A percentile compares a stretch with the other conserved stretches of the same genome.
phyloP scores from a whole-genome alignment of 2,888 invertebrate genomes.

The Automeris io region DNA sequence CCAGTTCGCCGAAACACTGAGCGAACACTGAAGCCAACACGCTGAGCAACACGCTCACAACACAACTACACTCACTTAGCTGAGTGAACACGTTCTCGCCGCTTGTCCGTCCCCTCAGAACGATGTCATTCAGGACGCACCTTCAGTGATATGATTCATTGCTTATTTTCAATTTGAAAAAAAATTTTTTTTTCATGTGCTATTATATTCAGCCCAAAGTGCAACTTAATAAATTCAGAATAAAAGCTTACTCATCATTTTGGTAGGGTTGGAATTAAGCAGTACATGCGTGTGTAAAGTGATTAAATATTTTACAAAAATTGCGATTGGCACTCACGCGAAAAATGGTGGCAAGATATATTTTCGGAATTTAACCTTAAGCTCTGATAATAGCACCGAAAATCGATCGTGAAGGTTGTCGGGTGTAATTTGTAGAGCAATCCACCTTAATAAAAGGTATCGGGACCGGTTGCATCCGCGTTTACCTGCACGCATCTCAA shows the following conservation, averaged over 20 bases:
- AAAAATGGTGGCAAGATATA: slow-evolving; percentile 17
- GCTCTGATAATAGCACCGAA: slow-evolving; percentile 18
- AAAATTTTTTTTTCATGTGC: no score
- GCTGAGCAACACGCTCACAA: no score
- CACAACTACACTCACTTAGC: no score
- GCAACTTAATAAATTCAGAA: not conserved
- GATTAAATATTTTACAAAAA: slow-evolving; percentile 40
- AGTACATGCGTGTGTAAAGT: slow-evolving; percentile 35
- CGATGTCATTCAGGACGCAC: no score
- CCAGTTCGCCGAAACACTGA: no score
- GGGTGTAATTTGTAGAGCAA: slow-evolving; percentile 51
- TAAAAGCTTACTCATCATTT: not conserved
- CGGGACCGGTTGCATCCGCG: slow-evolving; percentile 42
- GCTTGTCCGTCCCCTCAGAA: no score
- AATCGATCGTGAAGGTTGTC: slow-evolving; percentile 18
- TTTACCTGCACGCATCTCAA: slow-evolving; percentile 56
- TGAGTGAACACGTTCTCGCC: no score
- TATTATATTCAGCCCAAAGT: no score
- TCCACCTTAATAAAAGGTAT: slow-evolving; percentile 48
- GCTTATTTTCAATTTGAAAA: no score
- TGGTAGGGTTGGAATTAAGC: slow-evolving; percentile 9
- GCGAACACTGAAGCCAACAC: no score
- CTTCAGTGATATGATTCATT: no score
- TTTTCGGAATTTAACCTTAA: slow-evolving; percentile 11
- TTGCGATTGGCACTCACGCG: slow-evolving; percentile 26